Evolutionary conservation across 2,113 vertebrate species (phyloP), one percentile per base, ranked within the genome.

Genomic region (Oryzias curvinotus): DNA sequence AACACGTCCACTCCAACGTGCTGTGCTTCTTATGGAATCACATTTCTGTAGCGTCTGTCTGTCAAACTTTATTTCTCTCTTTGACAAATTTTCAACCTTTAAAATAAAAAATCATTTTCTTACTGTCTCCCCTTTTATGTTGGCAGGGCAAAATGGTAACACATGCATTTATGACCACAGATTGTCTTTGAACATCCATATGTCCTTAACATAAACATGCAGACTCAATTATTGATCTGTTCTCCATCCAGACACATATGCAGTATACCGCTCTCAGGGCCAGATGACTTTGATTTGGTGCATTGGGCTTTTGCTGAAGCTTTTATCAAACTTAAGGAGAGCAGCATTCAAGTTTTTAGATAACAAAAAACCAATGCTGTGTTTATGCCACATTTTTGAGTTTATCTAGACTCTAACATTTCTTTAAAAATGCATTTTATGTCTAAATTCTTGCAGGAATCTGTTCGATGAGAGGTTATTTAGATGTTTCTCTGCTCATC

Each of bases 131-230:
- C 65, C 23, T 54, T 15, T 47, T 52, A 14, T 52, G 43, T 49
- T 54, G 65, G 62, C 68, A 71, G 48, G 30, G 49, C 8, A 42
- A 65, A 81, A 57, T 57, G 71, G 62, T 30, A 62, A 65, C 61
- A 52, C 51, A 30, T 72, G 57, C 45, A 71, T 73, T 62, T 60
- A 59, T 57, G 59, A 52, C 48, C 59, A n/a, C 62, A 52, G 51
- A 52, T 74, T 66, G 61, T 60, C 78, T 85, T 81, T 71, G 57
- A 81, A 62, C 80, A 57, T 64, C 68, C 66, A 66, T 78, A 62
- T 81, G 78, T 28, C 23, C 59, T 56, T 16, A 46, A 43, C 61
- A 70, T 63, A 75, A 67, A 70, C 78, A 61, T 62, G 46, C 62
- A 62, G 43, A 17, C 73, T 57, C 50, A 14, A 52, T 63, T 19